Base-by-base conservation (phyloP, 2,888 invertebrate genomes). In the Drosophila rellima region DNA sequence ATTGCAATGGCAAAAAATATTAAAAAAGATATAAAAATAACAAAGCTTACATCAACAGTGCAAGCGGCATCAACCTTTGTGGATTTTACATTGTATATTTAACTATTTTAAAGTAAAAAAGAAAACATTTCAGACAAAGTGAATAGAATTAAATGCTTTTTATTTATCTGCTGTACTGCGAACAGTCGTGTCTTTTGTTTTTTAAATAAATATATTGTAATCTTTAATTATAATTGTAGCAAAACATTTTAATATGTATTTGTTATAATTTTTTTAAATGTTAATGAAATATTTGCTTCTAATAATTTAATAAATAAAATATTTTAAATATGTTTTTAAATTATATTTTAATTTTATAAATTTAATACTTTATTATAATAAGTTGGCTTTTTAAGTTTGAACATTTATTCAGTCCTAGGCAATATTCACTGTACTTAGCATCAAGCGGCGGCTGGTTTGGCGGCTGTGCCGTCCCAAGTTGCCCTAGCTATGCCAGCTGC, bases 71-170 rank as follows among this genome's bases (percentile, higher is more conserved):
- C 26, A 72, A 72, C 20, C 18, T 54, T 60, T 77, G 60, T 77
- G 48, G n/a, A 71, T 57, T 72, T 54, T 15, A 18, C 55, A 45
- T 35, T 23, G 39, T 31, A 7, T 31, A 48, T 40, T 40, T 40
- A 40, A 57, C 10, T 74, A 10, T 74, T 74, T 60, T 56, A 37
- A 42, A 15, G 67, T 23, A 37, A 39, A 57, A 74, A 67, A 20
- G 33, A 52, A 74, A 78, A 67, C 55, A 74, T 59, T 62, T n/a
- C 20, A 42, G 8, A n/a, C n/a, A 10, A 40, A 31, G 54, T 59
- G 51, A 59, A 74, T 56, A 26, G 51, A 67, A 52, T 59, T 47
- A 47, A 48, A 67, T 74, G 6, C 23, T 23, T 60, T 74, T 74
- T 67, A 63, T 74, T 74, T 62, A 70, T 50, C 35, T 47, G 44